phyloP scores from a whole-genome alignment of 1,140 invertebrate genomes.

The Drosophila sulfurigaster region DNA sequence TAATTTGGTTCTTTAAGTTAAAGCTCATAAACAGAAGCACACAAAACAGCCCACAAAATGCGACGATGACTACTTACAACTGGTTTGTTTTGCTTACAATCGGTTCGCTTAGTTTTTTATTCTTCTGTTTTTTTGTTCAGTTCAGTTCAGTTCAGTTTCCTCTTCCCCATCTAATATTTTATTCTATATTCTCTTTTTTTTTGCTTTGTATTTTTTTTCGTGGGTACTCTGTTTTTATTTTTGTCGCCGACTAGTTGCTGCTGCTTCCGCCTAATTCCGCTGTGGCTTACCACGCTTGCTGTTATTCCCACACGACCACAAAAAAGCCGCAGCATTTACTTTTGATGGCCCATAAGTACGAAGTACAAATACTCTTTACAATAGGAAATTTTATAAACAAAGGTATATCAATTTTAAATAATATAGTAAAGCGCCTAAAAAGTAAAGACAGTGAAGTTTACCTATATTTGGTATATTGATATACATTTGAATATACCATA shows the following conservation, averaged over 20 bases:
- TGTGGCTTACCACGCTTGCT: conserved; percentile 64
- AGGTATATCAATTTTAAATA: not conserved
- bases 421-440: no score
- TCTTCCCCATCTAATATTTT: conserved; percentile 14
- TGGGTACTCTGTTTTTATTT: conserved; percentile 28
- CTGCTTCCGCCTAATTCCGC: conserved; percentile 64
- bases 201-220: conserved; percentile 28
- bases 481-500: no score
- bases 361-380: conserved; percentile 6
- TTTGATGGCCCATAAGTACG: not conserved
- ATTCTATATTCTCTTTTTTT: conserved; percentile 2
- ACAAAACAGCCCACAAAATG: conserved; percentile 28
- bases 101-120: conserved; percentile 28
- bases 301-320: conserved; percentile 59
- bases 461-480: no score
- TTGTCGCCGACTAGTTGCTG: conserved; percentile 40
- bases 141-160: conserved; percentile 9
- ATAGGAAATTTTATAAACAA: not conserved
- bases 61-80: conserved; percentile 35
- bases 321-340: not conserved
- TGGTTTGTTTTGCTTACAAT: conserved; percentile 36
- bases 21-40: conserved; percentile 9
- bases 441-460: no score
- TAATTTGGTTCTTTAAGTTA: conserved; percentile 27
- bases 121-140: not conserved